phyloP scores from a whole-genome alignment of 2,113 vertebrate genomes.

The Junco hyemalis region DNA sequence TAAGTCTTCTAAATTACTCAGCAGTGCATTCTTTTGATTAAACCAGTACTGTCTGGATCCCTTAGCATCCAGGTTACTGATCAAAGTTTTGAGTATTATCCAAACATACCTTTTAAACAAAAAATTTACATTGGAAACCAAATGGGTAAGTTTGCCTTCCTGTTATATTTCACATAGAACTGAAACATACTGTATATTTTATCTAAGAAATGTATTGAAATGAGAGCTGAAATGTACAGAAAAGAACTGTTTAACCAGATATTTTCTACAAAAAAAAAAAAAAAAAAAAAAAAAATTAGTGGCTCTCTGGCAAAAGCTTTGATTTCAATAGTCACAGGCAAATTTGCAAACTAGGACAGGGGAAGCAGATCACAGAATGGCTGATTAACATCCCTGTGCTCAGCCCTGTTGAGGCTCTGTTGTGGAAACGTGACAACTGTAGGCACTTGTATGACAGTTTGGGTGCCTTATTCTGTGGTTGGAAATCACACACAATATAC shows the following conservation, averaged over 20 bases:
- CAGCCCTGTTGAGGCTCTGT: neutral
- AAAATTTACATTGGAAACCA: neutral
- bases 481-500: neutral
- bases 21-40: constrained; percentile 37
- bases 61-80: neutral
- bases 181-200: neutral
- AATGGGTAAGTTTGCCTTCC: neutral
- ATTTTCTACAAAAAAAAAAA: neutral
- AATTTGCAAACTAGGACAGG: neutral
- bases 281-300: neutral
- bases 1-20: constrained; percentile 34
- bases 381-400: neutral
- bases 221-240: neutral
- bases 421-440: neutral
- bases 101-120: neutral
- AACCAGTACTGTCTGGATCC: neutral
- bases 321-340: neutral
- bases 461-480: neutral
- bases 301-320: neutral
- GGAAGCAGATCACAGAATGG: neutral
- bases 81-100: neutral
- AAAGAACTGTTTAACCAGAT: neutral
- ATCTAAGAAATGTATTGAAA: neutral
- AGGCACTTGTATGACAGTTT: neutral
- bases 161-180: neutral